Conservation (phyloP, 1,140 invertebrate species). For the Drosophila novamexicana region DNA sequence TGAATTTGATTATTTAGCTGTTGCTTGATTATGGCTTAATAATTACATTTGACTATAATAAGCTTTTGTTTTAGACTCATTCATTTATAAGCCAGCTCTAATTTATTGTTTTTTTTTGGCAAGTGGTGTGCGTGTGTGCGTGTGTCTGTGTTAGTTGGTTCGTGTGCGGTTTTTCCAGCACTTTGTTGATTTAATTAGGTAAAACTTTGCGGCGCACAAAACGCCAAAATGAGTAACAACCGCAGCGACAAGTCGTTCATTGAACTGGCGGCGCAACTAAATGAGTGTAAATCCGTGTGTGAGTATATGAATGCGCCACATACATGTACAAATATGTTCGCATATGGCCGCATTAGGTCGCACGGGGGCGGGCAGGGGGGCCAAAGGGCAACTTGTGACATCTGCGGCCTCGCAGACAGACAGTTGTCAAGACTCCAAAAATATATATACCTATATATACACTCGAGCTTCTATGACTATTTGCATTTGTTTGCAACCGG, state of each 20-base stretch:
- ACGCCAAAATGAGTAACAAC: slow-evolving; percentile 61
- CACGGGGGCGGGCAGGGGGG: not conserved
- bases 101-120: not conserved
- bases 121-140: not conserved
- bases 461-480: slow-evolving; percentile 3
- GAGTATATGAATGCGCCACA: slow-evolving; percentile 4
- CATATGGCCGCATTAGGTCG: too few species aligned
- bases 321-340: slow-evolving; percentile 5
- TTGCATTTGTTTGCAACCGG: slow-evolving; percentile 7
- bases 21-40: slow-evolving; percentile 28
- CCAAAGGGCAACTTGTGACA: slow-evolving; percentile 20
- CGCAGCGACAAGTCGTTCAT: slow-evolving; percentile 57
- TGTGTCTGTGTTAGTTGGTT: slow-evolving; percentile 1
- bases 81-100: not conserved
- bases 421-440: slow-evolving; percentile 9
- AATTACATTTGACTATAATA: slow-evolving; percentile 57
- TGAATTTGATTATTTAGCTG: slow-evolving; percentile 35
- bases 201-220: slow-evolving; percentile 59
- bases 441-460: not conserved
- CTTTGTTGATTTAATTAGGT: slow-evolving; percentile 73
- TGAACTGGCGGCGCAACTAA: slow-evolving; percentile 59
- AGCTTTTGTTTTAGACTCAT: slow-evolving; percentile 21
- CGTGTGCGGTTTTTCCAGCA: slow-evolving; percentile 49
- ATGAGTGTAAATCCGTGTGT: slow-evolving; percentile 32
- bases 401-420: slow-evolving; percentile 18